Base-by-base conservation (phyloP, 37 sponge, comb jelly and placozoan species). In the Dysidea cf. avara region DNA sequence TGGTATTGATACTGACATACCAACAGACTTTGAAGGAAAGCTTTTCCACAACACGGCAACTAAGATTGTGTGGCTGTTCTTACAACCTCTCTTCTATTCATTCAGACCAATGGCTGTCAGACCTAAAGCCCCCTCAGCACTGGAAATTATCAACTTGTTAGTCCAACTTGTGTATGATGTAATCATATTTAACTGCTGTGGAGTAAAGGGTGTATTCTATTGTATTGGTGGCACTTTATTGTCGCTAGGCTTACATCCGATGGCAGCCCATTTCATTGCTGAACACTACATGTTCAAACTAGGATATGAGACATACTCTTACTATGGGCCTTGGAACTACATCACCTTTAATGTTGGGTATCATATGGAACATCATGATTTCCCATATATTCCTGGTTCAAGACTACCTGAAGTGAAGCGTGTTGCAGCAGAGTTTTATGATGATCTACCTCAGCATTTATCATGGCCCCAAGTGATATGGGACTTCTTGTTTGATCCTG, bases 181-280 rank as follows among this genome's bases (percentile, higher is more conserved):
- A n/a, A n/a, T 86, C 26, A 78, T 98, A 21, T 64, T 51, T 28
- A 86, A 92, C 64, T 89, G 88, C 49, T 79, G 75, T 66, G 99
- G 99, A 0, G 63, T 61, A 21, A 86, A 85, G 78, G 72, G 83
- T 26, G 61, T 95, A 11, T 60, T 82, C 28, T 98, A 98, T 55
- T 70, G 94, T 24, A 50, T 92, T 4, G 30, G 52, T 4, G 96
- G 96, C n/a, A 90, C 88, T 5, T 49, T 98, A 24, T 69, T 98
- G 7, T 51, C 82, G n/a, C 37, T 95, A 85, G 99, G 99, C 0
- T 49, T 98, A 1, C 99, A 98, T 64, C 99, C 99, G 7, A 92
- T 98, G 96, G 75, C 90, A 13, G 99, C 93, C n/a, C 99, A 98
- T 64, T 98, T 98, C 76, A 86, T 98, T 66, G 88, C 93, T 35